These are phyloP conservation scores for Chrysomallon squamiferum DNA, from an alignment of 1,140 invertebrate species.

Conservation along the genomic window DNA sequence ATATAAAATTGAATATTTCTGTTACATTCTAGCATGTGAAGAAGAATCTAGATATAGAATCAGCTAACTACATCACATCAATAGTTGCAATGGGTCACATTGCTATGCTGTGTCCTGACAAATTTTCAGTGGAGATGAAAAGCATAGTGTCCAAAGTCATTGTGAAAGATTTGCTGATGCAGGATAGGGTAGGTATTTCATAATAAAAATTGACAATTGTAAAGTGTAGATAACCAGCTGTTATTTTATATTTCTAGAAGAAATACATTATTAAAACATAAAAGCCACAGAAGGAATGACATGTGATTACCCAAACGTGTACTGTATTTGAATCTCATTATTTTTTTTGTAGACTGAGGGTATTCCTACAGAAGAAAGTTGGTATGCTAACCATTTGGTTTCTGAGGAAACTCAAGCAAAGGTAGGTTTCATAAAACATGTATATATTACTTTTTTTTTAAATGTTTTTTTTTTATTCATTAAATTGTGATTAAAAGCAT, in stretches of 20 bases:
- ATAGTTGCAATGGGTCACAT: slow-evolving; percentile 94
- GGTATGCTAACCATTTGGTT: slow-evolving; percentile 87
- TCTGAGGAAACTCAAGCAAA: slow-evolving; percentile 92
- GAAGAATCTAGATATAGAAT: slow-evolving; percentile 74
- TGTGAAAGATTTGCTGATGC: slow-evolving; percentile 92
- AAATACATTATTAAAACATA: too few species aligned
- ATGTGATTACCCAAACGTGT: too few species aligned
- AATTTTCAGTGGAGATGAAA: slow-evolving; percentile 88
- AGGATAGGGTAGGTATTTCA: slow-evolving; percentile 69
- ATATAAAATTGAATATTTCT: too few species aligned
- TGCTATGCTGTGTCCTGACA: slow-evolving; percentile 84
- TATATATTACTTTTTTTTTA: too few species aligned
- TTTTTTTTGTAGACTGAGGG: slow-evolving; percentile 45
- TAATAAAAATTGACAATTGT: background rate
- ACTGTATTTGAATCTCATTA: too few species aligned
- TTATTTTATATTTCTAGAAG: too few species aligned
- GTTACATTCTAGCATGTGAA: slow-evolving; percentile 62
- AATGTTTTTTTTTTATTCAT: too few species aligned
- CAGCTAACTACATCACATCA: slow-evolving; percentile 87
- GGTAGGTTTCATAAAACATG: too few species aligned
- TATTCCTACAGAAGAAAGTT: slow-evolving; percentile 67
- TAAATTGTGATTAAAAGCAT: too few species aligned
- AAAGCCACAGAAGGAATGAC: background rate
- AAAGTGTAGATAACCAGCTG: too few species aligned
- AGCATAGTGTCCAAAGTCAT: slow-evolving; percentile 94